Evolutionary conservation across 2,113 vertebrate genomes (phyloP).

Genomic region (Cinclus cinclus): DNA sequence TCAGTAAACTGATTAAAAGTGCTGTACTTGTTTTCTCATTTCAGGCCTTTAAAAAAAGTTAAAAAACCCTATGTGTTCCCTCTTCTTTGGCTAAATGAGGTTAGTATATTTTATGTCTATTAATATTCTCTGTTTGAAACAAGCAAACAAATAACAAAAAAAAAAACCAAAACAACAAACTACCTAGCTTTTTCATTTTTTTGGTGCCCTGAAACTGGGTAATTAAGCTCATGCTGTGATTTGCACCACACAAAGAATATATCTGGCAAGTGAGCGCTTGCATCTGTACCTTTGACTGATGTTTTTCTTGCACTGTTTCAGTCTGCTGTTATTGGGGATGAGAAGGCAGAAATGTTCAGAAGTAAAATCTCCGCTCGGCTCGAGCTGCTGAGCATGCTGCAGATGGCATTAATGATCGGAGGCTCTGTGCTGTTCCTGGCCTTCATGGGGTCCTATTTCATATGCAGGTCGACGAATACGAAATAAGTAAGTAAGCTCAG

Average conservation of each 20-base stretch:
- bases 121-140: neutral
- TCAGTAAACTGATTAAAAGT: neutral
- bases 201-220: neutral
- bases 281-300: neutral
- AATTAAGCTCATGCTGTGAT: neutral
- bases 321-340: constrained; percentile 84
- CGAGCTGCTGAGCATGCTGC: constrained; percentile 68
- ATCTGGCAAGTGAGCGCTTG: neutral
- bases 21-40: constrained; percentile 11
- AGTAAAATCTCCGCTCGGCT: constrained; percentile 72
- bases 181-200: neutral
- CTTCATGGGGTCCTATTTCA: constrained; percentile 74
- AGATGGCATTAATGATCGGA: constrained; percentile 71
- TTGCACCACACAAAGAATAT: neutral
- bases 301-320: constrained; percentile 60
- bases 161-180: accelerated
- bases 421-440: constrained; percentile 74
- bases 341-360: constrained; percentile 84
- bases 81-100: constrained; percentile 93
- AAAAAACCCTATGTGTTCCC: constrained; percentile 82
- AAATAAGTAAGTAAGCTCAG: constrained; percentile 68
- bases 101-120: constrained; percentile 64
- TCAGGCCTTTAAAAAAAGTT: constrained; percentile 82
- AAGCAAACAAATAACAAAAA: neutral
- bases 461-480: constrained; percentile 42